Base-by-base conservation (phyloP, 2,113 vertebrate species). In the Hirundichthys speculiger region DNA sequence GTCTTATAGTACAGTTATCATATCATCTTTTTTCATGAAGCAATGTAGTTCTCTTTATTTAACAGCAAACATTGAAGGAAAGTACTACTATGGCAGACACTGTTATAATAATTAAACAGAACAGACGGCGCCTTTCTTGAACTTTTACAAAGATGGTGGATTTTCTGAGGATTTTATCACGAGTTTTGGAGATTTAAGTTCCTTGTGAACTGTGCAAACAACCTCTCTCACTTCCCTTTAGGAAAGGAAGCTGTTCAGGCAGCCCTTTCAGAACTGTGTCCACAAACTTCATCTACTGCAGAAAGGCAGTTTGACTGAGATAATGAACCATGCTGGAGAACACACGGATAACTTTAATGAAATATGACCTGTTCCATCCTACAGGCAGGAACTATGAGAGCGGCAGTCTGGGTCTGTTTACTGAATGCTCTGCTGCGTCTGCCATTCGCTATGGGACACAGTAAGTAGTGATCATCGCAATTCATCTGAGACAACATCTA, bases 141-240 rank as follows among this genome's bases (percentile, higher is more conserved):
- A 7, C 21, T 53, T 38, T 65, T 52, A 13, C 46, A 34, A 45
- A 16, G 41, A 18, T 8, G 7, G 13, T 54, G 75, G 86, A 80
- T 77, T 42, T 83, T 73, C 73, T 76, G 67, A 19, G 60, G 63
- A 54, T 25, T 75, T 69, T 53, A 72, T 59, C 11, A 30, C 52
- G 58, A 70, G 58, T 55, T 48, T 60, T 75, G 55, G 0, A 14
- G 51, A 16, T 14, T 22, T 10, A 20, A 54, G 55, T 68, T 64
- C 54, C 52, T 54, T 34, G n/a, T 42, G 4, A 30, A 2, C 22
- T 7, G 2, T 49, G 4, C 5, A 38, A 19, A 15, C 22, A 4
- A 15, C 16, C 10, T 60, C 0, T 74, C 67, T 79, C 64, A 84
- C 77, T 88, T 88, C 86, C 73, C 61, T 52, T 64, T 59, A 55